These are phyloP conservation scores for Gavialis gangeticus DNA, from an alignment of 2,113 vertebrate genomes.

Conservation along the genomic window DNA sequence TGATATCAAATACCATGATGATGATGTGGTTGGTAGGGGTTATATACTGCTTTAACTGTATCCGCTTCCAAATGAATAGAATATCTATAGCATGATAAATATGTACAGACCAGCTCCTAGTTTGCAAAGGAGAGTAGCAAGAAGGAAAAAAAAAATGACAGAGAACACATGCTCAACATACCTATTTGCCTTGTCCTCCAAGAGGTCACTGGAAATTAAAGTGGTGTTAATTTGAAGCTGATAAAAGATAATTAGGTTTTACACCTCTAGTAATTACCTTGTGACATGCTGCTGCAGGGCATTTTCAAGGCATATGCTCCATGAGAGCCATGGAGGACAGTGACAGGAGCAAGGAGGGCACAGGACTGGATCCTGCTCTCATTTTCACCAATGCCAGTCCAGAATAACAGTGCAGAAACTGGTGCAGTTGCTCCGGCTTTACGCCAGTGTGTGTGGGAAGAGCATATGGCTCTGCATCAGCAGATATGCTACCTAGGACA, in stretches of 20 bases:
- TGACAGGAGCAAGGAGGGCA: background rate
- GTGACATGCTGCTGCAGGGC: background rate
- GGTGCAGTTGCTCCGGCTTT: background rate
- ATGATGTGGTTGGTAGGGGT: background rate
- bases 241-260: slow-evolving; percentile 33
- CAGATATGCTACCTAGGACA: background rate
- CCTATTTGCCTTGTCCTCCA: background rate
- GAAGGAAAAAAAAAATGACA: background rate
- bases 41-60: background rate
- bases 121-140: background rate
- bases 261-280: slow-evolving; percentile 29
- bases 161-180: background rate
- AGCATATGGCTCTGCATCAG: background rate
- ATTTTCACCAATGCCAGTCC: background rate
- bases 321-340: slow-evolving; percentile 8
- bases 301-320: slow-evolving; percentile 44
- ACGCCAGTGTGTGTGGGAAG: background rate
- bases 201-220: background rate
- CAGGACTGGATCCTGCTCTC: background rate
- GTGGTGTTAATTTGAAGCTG: slow-evolving; percentile 4
- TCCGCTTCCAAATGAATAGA: background rate
- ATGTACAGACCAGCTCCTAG: background rate
- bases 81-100: background rate
- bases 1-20: background rate
- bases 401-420: background rate